These are phyloP conservation scores for Liodrosophila aerea DNA, from an alignment of 2,888 invertebrate genomes.

Conservation along the genomic window DNA sequence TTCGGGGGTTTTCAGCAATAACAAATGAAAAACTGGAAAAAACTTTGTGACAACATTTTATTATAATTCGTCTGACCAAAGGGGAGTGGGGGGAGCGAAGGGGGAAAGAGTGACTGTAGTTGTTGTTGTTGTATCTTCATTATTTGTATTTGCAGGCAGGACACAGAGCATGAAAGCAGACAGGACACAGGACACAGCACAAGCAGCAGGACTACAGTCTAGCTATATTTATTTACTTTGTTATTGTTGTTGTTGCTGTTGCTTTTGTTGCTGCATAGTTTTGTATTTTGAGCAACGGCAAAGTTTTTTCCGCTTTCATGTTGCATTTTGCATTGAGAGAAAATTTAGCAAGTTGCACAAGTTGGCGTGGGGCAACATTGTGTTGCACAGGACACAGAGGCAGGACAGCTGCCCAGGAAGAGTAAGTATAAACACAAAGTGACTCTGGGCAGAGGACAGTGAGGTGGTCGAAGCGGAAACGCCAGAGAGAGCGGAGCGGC, in stretches of 20 bases:
- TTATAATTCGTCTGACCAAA: constrained; percentile 66
- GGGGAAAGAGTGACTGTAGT: constrained; percentile 20
- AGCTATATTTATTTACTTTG: constrained; percentile 3
- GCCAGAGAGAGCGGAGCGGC: constrained; percentile 22
- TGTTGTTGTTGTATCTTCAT: constrained; percentile 62
- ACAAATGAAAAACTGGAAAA: constrained; percentile 45
- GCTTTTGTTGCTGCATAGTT: constrained; percentile 43
- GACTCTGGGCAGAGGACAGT: constrained; percentile 17
- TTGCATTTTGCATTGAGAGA: constrained; percentile 59
- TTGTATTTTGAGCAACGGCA: constrained; percentile 51
- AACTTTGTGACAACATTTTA: constrained; percentile 77
- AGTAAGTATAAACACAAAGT: constrained; percentile 68
- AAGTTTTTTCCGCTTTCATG: constrained; percentile 63
- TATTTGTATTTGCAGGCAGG: constrained; percentile 59
- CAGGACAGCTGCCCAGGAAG: constrained; percentile 59
- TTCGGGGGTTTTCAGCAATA: constrained; percentile 19
- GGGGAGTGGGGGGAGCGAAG: neutral
- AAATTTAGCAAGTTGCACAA: constrained; percentile 23
- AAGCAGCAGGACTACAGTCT: constrained; percentile 4
- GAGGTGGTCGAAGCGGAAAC: neutral
- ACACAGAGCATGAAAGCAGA: neutral
- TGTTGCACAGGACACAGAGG: constrained; percentile 40
- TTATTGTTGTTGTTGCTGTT: constrained; percentile 18
- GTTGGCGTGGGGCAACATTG: constrained; percentile 47
- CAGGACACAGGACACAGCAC: neutral